Evolutionary conservation across 2,888 invertebrate species (phyloP), one percentile per base, ranked within the genome.

Genomic region (Agrochola litura): DNA sequence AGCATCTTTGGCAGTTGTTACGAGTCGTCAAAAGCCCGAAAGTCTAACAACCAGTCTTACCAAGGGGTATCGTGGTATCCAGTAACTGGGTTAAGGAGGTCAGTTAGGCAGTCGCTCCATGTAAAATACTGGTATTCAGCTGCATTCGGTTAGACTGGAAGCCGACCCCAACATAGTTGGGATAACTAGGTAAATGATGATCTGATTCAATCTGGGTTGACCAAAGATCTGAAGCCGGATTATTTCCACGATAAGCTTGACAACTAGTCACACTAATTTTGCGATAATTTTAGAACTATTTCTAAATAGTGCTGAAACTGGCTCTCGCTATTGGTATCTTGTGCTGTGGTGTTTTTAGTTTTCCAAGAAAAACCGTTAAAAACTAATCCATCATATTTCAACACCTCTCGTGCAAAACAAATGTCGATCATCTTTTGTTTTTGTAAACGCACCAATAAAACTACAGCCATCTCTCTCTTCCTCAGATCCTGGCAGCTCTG

Each of bases 401-500:
- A 56, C n/a, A n/a, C n/a, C 22, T 54, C 54, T n/a, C 22, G 1
- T n/a, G 22, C 4, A 43, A 65, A 25, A 66, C 46, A 14, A 49
- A 73, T 8, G 22, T 9, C 22, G 1, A 22, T 73, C 73, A 4
- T 5, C 10, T 16, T 9, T 14, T 14, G 1, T 2, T 4, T 14
- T 2, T 10, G 25, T n/a, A 64, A 60, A 58, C 49, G 4, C n/a
- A 77, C 6, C 8, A 14, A 10, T 10, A 74, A 70, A 78, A 73
- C 49, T 84, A 46, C 73, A 80, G 61, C 56, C 43, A 52, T 69
- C 58, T 73, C 54, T 80, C 65, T 86, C 43, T 49, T 68, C 70
- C 73, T 5, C 97, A 98, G 98, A 97, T 98, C 84, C 94, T 98
- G 90, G 98, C 98, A 71, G 98, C 98, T 4, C 95, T 98, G 69